Conservation (phyloP, 2,888 invertebrate genomes). For the Ligdia adustata region DNA sequence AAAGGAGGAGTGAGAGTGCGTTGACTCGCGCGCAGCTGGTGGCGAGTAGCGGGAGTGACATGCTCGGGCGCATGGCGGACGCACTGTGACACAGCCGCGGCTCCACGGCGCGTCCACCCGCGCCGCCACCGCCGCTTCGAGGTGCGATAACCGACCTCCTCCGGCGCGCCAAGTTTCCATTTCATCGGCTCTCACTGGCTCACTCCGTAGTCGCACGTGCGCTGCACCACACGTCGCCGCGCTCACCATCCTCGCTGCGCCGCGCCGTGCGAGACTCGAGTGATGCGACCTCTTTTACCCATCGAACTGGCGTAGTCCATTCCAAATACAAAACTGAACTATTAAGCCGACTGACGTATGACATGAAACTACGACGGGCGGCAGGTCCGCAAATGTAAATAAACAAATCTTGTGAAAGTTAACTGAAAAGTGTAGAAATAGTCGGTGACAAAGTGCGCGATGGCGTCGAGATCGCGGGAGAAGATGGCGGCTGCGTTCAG, state of each 20-base stretch:
- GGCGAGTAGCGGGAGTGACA: slow-evolving; percentile 49
- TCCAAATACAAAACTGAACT: slow-evolving; percentile 50
- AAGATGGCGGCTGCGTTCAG: slow-evolving; percentile 92
- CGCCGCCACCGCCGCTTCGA: slow-evolving; percentile 47
- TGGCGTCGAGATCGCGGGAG: slow-evolving; percentile 92
- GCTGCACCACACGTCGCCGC: slow-evolving; percentile 49
- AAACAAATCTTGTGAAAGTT: slow-evolving; percentile 50
- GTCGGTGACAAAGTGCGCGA: slow-evolving; percentile 70
- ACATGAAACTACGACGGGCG: slow-evolving; percentile 56
- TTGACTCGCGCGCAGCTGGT: slow-evolving; percentile 46
- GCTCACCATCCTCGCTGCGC: slow-evolving; percentile 40
- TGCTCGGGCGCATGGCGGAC: slow-evolving; percentile 46
- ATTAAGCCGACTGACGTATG: slow-evolving; percentile 45
- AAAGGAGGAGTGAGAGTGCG: slow-evolving; percentile 36
- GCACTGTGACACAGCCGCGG: slow-evolving; percentile 60
- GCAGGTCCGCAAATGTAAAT: slow-evolving; percentile 49
- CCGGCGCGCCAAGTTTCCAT: slow-evolving; percentile 69
- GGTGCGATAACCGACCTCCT: slow-evolving; percentile 71
- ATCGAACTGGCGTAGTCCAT: slow-evolving; percentile 37
- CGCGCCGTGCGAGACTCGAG: slow-evolving; percentile 53
- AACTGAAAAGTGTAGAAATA: slow-evolving; percentile 47
- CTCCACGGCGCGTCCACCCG: slow-evolving; percentile 29
- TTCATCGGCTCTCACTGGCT: slow-evolving; percentile 64
- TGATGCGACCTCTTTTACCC: slow-evolving; percentile 50
- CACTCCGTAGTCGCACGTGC: slow-evolving; percentile 70